Percentiles rank a stretch among this genome's conserved stretches.
These are phyloP conservation scores for Heliconius himera DNA, from an alignment of 1,140 invertebrate genomes.

Conservation along the genomic window DNA sequence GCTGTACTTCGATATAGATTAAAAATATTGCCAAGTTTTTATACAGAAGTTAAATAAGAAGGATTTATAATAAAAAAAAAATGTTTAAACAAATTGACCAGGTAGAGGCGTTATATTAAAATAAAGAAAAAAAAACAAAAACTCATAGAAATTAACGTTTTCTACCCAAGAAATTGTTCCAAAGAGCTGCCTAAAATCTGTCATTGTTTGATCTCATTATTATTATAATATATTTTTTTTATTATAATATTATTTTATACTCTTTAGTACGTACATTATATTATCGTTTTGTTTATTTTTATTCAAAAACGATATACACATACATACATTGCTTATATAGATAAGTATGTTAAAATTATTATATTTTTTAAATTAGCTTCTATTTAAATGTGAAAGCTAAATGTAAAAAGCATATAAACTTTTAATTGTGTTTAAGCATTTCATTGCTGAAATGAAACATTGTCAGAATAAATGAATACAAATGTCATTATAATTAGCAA, in stretches of 20 bases:
- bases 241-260: slow-evolving; percentile 48
- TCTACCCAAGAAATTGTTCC: slow-evolving; percentile 74
- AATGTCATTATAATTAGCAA: neutral
- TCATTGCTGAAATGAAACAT: neutral
- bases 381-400: neutral
- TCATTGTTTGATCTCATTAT: slow-evolving; percentile 80
- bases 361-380: neutral
- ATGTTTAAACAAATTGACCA: slow-evolving; percentile 33
- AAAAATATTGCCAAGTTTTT: slow-evolving; percentile 35
- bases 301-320: slow-evolving; percentile 2
- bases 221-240: slow-evolving; percentile 73
- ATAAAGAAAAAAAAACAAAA: slow-evolving; percentile 41
- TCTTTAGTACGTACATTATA: slow-evolving; percentile 12
- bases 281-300: slow-evolving; percentile 9
- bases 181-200: slow-evolving; percentile 80
- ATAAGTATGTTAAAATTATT: neutral
- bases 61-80: slow-evolving; percentile 11
- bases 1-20: neutral
- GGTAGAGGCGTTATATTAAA: slow-evolving; percentile 29
- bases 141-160: slow-evolving; percentile 47
- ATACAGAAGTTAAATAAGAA: slow-evolving; percentile 30
- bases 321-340: slow-evolving; percentile 5
- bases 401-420: neutral
- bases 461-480: too few relatives aligned
- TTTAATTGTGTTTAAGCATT: neutral